Evolutionary conservation across 1,140 invertebrate species (phyloP), one percentile per base, ranked within the genome.

Genomic region (Platyscapa corneri): DNA sequence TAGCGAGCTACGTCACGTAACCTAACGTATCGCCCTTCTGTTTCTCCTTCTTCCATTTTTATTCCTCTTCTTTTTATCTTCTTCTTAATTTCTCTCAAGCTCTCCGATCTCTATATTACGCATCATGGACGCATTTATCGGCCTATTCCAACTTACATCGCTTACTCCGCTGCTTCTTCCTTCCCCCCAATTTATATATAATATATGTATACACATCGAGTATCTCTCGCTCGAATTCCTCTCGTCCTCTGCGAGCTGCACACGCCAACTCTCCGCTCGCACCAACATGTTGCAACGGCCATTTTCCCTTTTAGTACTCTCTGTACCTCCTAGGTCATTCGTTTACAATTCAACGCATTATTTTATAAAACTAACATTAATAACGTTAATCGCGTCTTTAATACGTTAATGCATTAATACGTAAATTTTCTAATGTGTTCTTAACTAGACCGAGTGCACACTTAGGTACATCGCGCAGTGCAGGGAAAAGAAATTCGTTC

Each of bases 101-200:
- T 56, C 60, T 42, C 34, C 78, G 78, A 80, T 42, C 30, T 82
- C 46, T 82, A 82, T 60, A 82, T 82, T 74, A 74, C 34, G 34
- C 46, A 74, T 77, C 74, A 83, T 34, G 82, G 82, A 77, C 82
- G 82, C 82, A 83, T 83, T 64, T 75, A 83, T 83, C 82, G 60
- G 74, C 75, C 82, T 83, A 83, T 83, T 83, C 82, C 46, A 82
- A 32, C 70, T 64, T 64, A 56, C 80, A 56, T 27, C 80, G 49
- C 76, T 77, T 67, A 39, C 56, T 77, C 53, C 53, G 39, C 42
- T 65, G 67, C 82, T 75, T 81, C 65, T 46, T 81, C 78, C 27
- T 81, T 56, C 12, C 79, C 46, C 42, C n/a, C 75, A 65, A 80
- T 80, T 80, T 16, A 46, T 67, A 30, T 80, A 80, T 32, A 65